Evolutionary conservation across 2,888 invertebrate species (phyloP).

Genomic region (Lithophane ornitopus): DNA sequence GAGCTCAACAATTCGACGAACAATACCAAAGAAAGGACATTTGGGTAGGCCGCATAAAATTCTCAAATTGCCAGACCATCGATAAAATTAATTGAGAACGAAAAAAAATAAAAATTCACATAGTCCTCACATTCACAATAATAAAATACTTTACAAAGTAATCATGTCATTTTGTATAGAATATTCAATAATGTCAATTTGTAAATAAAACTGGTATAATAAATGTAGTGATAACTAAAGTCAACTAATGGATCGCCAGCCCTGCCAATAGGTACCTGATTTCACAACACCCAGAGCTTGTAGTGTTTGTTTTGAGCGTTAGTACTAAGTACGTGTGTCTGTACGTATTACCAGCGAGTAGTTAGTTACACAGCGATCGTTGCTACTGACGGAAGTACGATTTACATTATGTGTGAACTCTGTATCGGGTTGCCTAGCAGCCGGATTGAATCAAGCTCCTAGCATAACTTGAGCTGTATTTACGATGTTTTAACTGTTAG

Average conservation of each 20-base stretch:
- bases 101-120: no score
- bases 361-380: constrained; percentile 65
- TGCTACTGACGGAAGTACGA: constrained; percentile 39
- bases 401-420: constrained; percentile 34
- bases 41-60: no score
- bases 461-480: constrained; percentile 13
- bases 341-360: constrained; percentile 59
- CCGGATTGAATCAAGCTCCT: constrained; percentile 21
- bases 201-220: no score
- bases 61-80: no score
- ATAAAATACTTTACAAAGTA: no score
- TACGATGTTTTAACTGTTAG: not conserved
- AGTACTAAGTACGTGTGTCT: constrained; percentile 60
- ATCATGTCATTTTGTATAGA: no score
- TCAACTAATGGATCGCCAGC: constrained; percentile 48
- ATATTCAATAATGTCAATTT: no score
- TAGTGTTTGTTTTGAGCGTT: constrained; percentile 72
- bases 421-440: constrained; percentile 34
- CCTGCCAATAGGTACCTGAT: constrained; percentile 66
- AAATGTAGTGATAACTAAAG: not conserved
- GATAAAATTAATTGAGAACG: no score
- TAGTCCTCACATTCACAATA: no score
- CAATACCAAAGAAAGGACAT: no score
- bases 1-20: no score
- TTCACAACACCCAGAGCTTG: constrained; percentile 66